Conservation (phyloP, 2,797 vertebrate genomes). For the Gorsachius magnificus region DNA sequence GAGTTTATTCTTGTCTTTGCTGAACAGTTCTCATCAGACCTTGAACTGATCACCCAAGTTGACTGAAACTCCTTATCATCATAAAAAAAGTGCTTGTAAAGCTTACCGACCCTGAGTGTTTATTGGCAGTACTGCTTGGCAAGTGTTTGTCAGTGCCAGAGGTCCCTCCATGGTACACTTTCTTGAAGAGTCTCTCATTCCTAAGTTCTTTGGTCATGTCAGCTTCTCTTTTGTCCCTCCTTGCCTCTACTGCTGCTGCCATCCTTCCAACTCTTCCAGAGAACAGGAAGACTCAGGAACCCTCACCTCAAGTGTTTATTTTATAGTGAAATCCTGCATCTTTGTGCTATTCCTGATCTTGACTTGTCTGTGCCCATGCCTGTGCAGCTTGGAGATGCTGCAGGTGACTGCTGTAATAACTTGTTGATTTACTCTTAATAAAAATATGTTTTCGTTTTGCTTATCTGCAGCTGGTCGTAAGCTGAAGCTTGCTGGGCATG, state of each 20-base stretch:
- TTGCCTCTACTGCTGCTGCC: background rate
- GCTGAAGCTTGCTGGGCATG: background rate
- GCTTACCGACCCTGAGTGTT: background rate
- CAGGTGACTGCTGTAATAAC: background rate
- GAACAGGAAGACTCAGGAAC: background rate
- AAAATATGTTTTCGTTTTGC: background rate
- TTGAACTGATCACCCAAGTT: background rate
- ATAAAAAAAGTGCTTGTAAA: background rate
- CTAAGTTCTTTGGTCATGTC: background rate
- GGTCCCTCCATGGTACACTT: background rate
- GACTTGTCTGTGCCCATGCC: background rate
- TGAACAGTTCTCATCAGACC: background rate
- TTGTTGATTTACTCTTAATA: background rate
- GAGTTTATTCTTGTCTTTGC: background rate
- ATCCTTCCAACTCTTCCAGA: background rate
- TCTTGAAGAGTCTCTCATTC: background rate
- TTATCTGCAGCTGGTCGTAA: slow-evolving; percentile 19
- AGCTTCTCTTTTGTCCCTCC: background rate
- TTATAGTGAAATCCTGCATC: background rate
- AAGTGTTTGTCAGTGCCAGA: background rate
- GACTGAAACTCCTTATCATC: background rate
- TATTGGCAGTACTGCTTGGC: background rate
- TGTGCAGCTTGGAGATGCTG: background rate
- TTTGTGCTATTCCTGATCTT: background rate
- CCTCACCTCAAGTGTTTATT: background rate